phyloP scores from a whole-genome alignment of 2,888 invertebrate genomes.

The Sphaerophoria rueppellii region DNA sequence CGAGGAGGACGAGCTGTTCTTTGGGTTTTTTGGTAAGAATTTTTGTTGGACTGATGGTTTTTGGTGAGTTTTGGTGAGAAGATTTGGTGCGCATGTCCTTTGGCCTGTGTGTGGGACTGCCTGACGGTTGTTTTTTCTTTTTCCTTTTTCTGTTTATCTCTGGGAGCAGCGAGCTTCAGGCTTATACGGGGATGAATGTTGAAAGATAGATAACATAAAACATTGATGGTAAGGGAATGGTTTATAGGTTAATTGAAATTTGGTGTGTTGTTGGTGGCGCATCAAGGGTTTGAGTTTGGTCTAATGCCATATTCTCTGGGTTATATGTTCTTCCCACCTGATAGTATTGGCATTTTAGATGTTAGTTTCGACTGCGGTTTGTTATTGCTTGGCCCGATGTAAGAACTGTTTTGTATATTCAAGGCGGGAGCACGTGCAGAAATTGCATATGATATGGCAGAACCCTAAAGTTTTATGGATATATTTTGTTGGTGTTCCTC shows the following conservation, averaged over 20 bases:
- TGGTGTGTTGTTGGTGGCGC: conserved; percentile 5
- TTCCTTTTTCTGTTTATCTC: conserved; percentile 55
- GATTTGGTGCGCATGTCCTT: conserved; percentile 50
- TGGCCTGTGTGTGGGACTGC: conserved; percentile 20
- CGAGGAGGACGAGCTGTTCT: conserved; percentile 44
- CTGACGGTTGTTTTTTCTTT: neutral
- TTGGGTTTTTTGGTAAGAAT: neutral
- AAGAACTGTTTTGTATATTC: conserved; percentile 37
- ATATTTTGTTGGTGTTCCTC: conserved; percentile 2
- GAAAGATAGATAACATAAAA: conserved; percentile 67
- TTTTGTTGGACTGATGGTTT: conserved; percentile 10
- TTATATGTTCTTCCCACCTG: neutral
- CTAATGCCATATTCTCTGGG: neutral
- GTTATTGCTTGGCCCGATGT: conserved; percentile 24
- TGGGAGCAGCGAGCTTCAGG: conserved; percentile 62
- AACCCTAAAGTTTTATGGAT: conserved; percentile 40
- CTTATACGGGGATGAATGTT: conserved; percentile 29
- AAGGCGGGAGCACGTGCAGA: conserved; percentile 58
- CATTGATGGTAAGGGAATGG: conserved; percentile 62
- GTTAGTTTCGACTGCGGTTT: conserved; percentile 43
- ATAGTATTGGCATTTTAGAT: conserved; percentile 27
- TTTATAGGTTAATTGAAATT: conserved; percentile 64
- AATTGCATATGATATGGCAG: conserved; percentile 57
- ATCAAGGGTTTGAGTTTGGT: neutral
- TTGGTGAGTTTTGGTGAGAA: conserved; percentile 20